Base-by-base conservation (phyloP, 2,113 vertebrate species). In the Lasiurus cinereus region DNA sequence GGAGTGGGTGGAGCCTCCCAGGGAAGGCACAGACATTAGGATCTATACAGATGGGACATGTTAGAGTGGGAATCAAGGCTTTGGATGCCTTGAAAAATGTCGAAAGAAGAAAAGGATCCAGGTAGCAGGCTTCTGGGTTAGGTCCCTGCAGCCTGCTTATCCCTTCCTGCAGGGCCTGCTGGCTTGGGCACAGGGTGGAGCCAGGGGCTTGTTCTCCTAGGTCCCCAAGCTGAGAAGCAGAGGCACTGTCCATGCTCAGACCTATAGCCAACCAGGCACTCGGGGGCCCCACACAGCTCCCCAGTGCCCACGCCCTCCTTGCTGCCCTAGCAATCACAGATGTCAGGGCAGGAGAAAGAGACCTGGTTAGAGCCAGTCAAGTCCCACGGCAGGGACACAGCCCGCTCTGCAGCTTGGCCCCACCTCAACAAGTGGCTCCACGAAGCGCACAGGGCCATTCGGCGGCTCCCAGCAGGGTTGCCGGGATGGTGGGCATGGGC, bases 191-290 rank as follows among this genome's bases (percentile, higher is more conserved):
- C 1, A 9, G 27, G 54, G 59, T 0, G 9, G 13, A 29, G 0
- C 22, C 5, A 39, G 10, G 6, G 8, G 67, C 11, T 31, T 3
- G 8, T 8, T 27, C 3, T 31, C 48, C 18, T 18, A 0, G 43
- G 36, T 43, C n/a, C 27, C 2, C 79, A 43, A 16, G 10, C 46
- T 16, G 22, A 21, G 27, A 79, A n/a, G 27, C 33, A 6, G 3
- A 18, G 22, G 8, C 4, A 2, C 43, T 6, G 1, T 3, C 29
- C 8, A 22, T 10, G 6, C 0, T 22, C 70, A 1, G 8, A 4
- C 13, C 14, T 5, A n/a, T 29, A 33, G 52, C 24, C 16, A 1
- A 24, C 27, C 74, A n/a, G 73, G 73, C 43, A 16, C 33, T 39
- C 0, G 33, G 43, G 5, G 43, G 5, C 0, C 72, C 24, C 39